Evolutionary conservation across 2,888 invertebrate species (phyloP), one percentile per base, ranked within the genome.

Genomic region (Entomobrya proxima): DNA sequence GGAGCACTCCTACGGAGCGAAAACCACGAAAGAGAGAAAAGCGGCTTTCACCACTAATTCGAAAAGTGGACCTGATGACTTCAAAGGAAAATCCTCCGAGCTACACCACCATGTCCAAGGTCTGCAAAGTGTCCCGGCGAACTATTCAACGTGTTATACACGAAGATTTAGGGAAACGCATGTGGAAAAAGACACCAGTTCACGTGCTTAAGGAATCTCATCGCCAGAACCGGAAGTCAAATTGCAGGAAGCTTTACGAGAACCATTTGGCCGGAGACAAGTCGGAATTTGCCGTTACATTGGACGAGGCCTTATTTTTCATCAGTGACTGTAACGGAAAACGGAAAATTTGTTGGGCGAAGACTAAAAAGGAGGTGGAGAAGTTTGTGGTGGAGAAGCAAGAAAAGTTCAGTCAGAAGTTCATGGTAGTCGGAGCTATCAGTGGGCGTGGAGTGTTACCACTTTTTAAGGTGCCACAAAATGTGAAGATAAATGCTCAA

Each of bases 401-500:
- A 7, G 75, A 76, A 18, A 52, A 35, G 5, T 52, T 35, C 18
- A 7, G 35, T 11, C n/a, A n/a, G 21, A 50, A 32, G 35, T 35
- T 76, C n/a, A 61, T 78, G 78, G 47, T 61, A 24, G 40, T 78
- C 1, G 78, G 78, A 24, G 61, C 35, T n/a, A n/a, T n/a, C n/a
- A n/a, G n/a, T n/a, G n/a, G n/a, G n/a, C n/a, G n/a, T n/a, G n/a
- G n/a, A n/a, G n/a, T n/a, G n/a, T n/a, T n/a, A n/a, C n/a, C n/a
- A n/a, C n/a, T n/a, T n/a, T n/a, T n/a, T n/a, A n/a, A n/a, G n/a
- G 83, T 87, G 5, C 86, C 83, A 21, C 61, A 32, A 61, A 87
- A 87, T n/a, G 83, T 83, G 3, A 82, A 86, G 58, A 40, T 86
- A 7, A 86, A 61, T 44, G 61, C 80, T n/a, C 21, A 61, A 2